These are phyloP conservation scores for Papilio polytes DNA, from an alignment of 1,140 invertebrate species.

Conservation along the genomic window DNA sequence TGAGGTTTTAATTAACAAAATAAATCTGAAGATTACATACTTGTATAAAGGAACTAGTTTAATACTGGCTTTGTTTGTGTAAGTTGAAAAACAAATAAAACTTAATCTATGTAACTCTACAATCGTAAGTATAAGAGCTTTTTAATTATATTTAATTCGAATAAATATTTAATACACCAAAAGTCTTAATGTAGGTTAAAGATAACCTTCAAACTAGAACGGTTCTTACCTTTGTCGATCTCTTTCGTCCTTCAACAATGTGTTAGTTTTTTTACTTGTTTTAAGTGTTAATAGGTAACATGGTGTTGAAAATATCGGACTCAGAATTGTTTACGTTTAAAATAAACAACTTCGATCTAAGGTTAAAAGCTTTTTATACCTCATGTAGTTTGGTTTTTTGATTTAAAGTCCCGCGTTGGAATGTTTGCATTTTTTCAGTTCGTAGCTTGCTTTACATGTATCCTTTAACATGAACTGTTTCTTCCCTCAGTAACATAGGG, in stretches of 20 bases:
- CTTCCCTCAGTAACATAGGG: background rate
- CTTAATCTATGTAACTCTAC: too few relatives aligned
- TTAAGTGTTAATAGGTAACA: background rate
- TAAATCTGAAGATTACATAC: background rate
- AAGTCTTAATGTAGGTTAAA: too few relatives aligned
- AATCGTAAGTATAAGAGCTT: background rate
- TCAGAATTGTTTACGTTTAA: slow-evolving; percentile 8
- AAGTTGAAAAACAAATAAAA: too few relatives aligned
- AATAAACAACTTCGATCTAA: slow-evolving; percentile 18
- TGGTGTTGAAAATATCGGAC: background rate
- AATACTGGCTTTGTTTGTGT: too few relatives aligned
- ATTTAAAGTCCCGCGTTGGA: background rate
- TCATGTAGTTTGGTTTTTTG: slow-evolving; percentile 3
- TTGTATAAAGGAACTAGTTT: background rate
- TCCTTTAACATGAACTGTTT: background rate
- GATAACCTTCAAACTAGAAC: too few relatives aligned
- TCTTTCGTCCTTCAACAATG: background rate
- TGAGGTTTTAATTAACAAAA: too few relatives aligned
- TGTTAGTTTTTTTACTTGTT: background rate
- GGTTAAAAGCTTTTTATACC: slow-evolving; percentile 29
- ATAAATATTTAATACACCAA: too few relatives aligned
- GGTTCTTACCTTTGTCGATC: background rate
- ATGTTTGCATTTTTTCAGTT: slow-evolving; percentile 10
- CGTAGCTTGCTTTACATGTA: background rate
- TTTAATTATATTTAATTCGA: background rate